Evolutionary conservation across 2,113 vertebrate species (phyloP).

Genomic region (Carollia perspicillata): DNA sequence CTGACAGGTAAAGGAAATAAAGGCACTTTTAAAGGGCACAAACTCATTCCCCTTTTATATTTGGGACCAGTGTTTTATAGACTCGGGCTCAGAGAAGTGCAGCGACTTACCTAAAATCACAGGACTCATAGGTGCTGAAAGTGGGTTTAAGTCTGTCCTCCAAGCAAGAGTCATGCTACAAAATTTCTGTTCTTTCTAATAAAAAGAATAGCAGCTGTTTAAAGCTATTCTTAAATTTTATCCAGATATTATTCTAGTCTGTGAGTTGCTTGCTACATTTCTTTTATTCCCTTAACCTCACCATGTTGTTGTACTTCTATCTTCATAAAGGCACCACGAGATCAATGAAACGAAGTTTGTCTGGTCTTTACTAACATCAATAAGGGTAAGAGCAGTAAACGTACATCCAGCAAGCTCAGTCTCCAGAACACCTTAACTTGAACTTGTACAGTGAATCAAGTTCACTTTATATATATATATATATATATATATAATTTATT

Average conservation of each 20-base stretch:
- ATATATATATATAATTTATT: too few species aligned
- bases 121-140: background rate
- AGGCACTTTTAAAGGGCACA: background rate
- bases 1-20: background rate
- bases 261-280: background rate
- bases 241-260: background rate
- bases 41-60: background rate
- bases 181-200: background rate
- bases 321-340: background rate
- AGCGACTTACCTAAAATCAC: background rate
- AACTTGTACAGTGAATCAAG: background rate
- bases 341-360: background rate
- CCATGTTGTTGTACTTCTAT: background rate
- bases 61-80: background rate
- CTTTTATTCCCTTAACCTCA: background rate
- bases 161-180: background rate
- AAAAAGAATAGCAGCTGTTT: background rate
- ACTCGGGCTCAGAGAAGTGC: background rate
- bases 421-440: background rate
- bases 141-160: background rate
- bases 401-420: background rate
- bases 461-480: background rate
- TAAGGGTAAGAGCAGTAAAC: background rate
- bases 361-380: background rate
- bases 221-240: background rate